phyloP scores from a whole-genome alignment of 2,888 invertebrate genomes.

The Fragum whitleyi region DNA sequence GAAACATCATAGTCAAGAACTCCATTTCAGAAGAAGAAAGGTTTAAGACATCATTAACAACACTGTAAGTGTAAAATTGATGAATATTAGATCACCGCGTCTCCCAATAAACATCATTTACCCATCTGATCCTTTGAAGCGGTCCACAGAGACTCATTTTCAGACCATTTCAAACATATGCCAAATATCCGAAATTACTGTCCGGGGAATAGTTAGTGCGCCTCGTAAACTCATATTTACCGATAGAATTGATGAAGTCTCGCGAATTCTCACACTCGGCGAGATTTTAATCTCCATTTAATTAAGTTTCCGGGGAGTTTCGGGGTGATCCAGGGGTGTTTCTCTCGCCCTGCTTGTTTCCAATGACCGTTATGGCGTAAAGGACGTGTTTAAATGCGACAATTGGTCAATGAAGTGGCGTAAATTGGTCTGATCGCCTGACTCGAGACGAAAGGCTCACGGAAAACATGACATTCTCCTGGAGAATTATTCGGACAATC shows the following conservation, averaged over 20 bases:
- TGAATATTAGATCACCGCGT: conserved; percentile 46
- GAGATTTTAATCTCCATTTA: conserved; percentile 67
- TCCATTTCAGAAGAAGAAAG: background rate
- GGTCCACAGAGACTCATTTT: conserved; percentile 48
- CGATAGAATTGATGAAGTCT: conserved; percentile 68
- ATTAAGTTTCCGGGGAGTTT: conserved; percentile 59
- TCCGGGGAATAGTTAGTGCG: conserved; percentile 53
- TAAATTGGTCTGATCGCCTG: conserved; percentile 33
- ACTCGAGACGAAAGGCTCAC: conserved; percentile 5
- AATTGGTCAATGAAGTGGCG: conserved; percentile 37
- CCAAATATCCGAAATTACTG: conserved; percentile 43
- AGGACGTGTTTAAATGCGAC: conserved; percentile 61
- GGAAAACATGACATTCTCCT: conserved; percentile 10
- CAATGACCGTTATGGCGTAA: conserved; percentile 48
- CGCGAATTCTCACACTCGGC: conserved; percentile 63
- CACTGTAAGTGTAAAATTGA: conserved; percentile 37
- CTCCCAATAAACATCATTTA: conserved; percentile 28
- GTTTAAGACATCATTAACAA: background rate
- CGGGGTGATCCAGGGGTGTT: conserved; percentile 38
- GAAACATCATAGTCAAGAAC: too few species aligned
- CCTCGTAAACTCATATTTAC: conserved; percentile 67
- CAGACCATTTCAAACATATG: conserved; percentile 61
- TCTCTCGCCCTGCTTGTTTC: conserved; percentile 50
- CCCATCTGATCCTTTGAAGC: conserved; percentile 47
- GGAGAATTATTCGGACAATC: background rate